phyloP scores from a whole-genome alignment of 2,113 vertebrate genomes.

The Alethe castanea region DNA sequence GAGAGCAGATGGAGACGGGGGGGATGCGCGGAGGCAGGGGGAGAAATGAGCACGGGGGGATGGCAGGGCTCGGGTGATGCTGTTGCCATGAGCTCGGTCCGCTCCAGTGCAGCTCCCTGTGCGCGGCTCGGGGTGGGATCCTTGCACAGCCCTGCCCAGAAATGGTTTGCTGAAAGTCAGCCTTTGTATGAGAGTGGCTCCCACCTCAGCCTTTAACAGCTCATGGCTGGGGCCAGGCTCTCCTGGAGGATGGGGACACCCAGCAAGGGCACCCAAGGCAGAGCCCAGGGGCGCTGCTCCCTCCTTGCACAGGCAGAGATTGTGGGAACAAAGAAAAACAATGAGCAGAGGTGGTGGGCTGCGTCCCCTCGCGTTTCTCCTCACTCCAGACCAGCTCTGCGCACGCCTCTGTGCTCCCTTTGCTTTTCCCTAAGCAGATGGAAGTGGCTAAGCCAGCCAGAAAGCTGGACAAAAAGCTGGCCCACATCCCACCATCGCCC shows the following conservation, averaged over 20 bases:
- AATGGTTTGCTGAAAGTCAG: background rate
- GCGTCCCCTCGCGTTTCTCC: background rate
- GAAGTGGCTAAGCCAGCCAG: background rate
- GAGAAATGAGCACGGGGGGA: background rate
- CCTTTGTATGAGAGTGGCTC: fast-evolving
- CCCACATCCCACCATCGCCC: background rate
- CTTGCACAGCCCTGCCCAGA: background rate
- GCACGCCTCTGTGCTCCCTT: fast-evolving
- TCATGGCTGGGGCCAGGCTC: fast-evolving
- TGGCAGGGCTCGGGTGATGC: background rate
- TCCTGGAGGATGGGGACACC: background rate
- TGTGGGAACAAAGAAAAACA: background rate
- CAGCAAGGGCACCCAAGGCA: background rate
- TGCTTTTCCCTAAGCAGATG: background rate
- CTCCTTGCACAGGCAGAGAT: background rate
- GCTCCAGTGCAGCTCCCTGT: background rate
- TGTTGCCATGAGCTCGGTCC: background rate
- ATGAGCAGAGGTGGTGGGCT: background rate
- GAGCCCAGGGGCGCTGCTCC: background rate
- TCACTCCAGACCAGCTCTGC: background rate
- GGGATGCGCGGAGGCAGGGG: background rate
- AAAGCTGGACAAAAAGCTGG: background rate
- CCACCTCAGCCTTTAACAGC: background rate
- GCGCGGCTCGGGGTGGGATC: background rate
- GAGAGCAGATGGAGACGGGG: background rate